Evolutionary conservation across 2,113 vertebrate species (phyloP).

Genomic region (Calypte anna): DNA sequence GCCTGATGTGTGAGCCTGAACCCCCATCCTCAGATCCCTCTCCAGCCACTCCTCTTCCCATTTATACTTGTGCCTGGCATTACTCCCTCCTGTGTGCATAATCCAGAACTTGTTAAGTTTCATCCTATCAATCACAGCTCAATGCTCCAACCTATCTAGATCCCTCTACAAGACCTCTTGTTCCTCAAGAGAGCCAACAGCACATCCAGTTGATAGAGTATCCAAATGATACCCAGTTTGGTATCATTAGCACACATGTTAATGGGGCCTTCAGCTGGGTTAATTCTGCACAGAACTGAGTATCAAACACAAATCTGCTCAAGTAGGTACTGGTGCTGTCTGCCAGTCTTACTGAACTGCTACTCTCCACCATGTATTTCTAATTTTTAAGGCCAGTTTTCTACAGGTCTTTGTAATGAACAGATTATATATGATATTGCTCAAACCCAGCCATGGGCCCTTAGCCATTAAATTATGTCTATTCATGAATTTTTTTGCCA

Average conservation of each 20-base stretch:
- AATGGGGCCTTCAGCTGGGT: background rate
- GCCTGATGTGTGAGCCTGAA: no score
- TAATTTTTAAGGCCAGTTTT: background rate
- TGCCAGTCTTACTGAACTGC: background rate
- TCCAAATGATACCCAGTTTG: background rate
- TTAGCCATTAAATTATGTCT: constrained; percentile 16
- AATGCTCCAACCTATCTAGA: background rate
- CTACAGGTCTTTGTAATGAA: background rate
- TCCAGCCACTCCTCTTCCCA: no score
- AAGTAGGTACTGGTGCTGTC: rapidly evolving
- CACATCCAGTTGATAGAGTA: background rate
- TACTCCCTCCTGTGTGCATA: no score
- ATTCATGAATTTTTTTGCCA: background rate
- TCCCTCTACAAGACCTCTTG: background rate
- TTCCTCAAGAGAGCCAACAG: background rate
- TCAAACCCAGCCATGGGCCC: background rate
- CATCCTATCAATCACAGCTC: background rate
- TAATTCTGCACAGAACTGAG: background rate
- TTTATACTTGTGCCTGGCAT: no score
- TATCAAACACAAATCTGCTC: background rate
- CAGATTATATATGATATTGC: background rate
- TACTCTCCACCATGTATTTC: background rate
- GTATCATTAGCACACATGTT: background rate
- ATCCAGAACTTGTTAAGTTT: background rate
- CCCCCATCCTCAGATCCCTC: no score